These are phyloP conservation scores for Oscheius sp. DNA, from an alignment of 2,888 invertebrate species.

Conservation along the genomic window DNA sequence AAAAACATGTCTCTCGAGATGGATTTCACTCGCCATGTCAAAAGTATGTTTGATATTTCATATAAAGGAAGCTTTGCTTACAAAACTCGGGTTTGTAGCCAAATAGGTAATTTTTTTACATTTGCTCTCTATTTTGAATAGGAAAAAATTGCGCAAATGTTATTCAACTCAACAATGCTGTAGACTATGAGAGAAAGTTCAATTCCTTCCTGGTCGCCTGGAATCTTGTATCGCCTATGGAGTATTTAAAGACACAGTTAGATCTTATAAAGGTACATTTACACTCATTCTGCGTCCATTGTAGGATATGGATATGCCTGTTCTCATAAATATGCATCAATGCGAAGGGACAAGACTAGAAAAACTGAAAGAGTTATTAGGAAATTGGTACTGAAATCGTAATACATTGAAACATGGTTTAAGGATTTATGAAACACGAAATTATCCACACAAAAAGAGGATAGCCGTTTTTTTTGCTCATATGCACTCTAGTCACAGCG, in stretches of 20 bases:
- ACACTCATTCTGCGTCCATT: not conserved
- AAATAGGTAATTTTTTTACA: constrained; percentile 37
- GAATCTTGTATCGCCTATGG: constrained; percentile 40
- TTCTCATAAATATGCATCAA: constrained; percentile 57
- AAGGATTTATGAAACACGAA: constrained; percentile 24
- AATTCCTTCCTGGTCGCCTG: constrained; percentile 40
- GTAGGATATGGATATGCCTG: constrained; percentile 46
- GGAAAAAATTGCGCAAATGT: constrained; percentile 61
- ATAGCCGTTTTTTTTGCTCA: constrained; percentile 63
- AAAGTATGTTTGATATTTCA: constrained; percentile 46
- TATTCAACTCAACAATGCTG: constrained; percentile 68
- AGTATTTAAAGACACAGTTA: constrained; percentile 36
- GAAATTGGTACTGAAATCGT: constrained; percentile 30
- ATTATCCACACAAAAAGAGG: constrained; percentile 21
- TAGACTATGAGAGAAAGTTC: constrained; percentile 58
- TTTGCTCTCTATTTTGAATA: constrained; percentile 18
- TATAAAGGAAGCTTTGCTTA: constrained; percentile 64
- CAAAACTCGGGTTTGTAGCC: constrained; percentile 57
- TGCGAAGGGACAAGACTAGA: constrained; percentile 35
- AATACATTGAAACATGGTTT: not conserved
- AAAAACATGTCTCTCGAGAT: constrained; percentile 46
- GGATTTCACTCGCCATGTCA: constrained; percentile 42
- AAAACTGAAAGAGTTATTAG: constrained; percentile 36
- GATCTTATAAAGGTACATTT: constrained; percentile 27
- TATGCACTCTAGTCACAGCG: constrained; percentile 59